Base-by-base conservation (phyloP, 64 coral and sea anemone species). In the Montipora efflorescens region DNA sequence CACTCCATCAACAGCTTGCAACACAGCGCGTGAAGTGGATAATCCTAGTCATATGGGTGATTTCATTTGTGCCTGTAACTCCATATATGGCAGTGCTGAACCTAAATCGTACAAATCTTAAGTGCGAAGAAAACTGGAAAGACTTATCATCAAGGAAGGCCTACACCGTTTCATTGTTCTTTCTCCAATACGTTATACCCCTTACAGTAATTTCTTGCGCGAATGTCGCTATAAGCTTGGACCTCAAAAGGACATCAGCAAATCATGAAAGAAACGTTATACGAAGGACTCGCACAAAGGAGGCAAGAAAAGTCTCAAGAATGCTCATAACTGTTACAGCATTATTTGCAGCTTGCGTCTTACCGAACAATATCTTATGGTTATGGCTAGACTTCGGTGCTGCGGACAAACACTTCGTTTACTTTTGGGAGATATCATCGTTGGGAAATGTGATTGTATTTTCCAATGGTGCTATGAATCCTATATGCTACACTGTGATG, bases 141-240 rank as follows among this genome's bases (percentile, higher is more conserved):
- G 73, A 20, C 21, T 43, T 21, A 2, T 62, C 76, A 9, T 67
- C 82, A 5, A 84, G 93, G 71, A 49, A 71, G 2, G 76, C 49
- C n/a, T 95, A 90, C 53, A 95, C 93, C 7, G 55, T 71, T 10
- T 67, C 48, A 52, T 55, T 95, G 5, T 83, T 95, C 55, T 47
- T 95, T 9, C 76, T 95, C 46, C 93, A 95, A 46, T 95, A 95
- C 66, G 22, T 84, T 5, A 28, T 90, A 45, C 93, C 93, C 0
- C 53, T 95, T 5, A 12, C 58, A 59, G 62, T 95, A 4, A 95
- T 95, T 19, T 78, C 87, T 5, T 52, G 79, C 5, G 89, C 80
- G 0, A 87, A 95, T 61, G 5, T 88, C 15, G 47, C 16, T 47
- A 95, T 95, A 48, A 74, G 52, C 12, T 46, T 79, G 7, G 93